Base-by-base conservation (phyloP, 2,113 vertebrate genomes). In the Eleginops maclovinus region DNA sequence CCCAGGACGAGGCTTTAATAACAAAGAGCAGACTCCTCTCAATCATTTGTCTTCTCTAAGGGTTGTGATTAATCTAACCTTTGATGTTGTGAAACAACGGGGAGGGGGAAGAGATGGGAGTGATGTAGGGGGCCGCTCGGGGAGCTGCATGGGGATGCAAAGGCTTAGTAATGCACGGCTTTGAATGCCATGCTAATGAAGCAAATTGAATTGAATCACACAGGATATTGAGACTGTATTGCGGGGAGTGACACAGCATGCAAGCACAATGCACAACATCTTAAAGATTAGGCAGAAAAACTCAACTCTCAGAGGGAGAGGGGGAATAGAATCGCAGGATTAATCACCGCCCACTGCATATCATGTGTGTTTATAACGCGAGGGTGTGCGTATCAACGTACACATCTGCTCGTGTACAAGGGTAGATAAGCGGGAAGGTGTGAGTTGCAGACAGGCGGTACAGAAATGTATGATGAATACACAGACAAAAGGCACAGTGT, bases 21-120 rank as follows among this genome's bases (percentile, higher is more conserved):
- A 81, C 71, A 82, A 87, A 82, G 76, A 61, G 74, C 72, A 75
- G 79, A 71, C 54, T 80, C 75, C 55, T 80, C 83, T 82, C 82
- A 66, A 67, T 79, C 84, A 70, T 86, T 75, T 46, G 40, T 83
- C 60, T 87, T 83, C 71, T 68, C 62, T 3, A 79, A 85, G 86
- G 51, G 78, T 73, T 65, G 77, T 83, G 86, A 91, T 90, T 87
- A 88, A 87, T 88, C 74, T 74, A 77, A 88, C 82, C 81, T 90
- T 80, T 90, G 86, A 92, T 89, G 87, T 75, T 79, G 47, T 60
- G 67, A 87, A 86, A 87, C 84, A 89, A 81, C 26, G 17, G 80
- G 73, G 69, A 72, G 85, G 80, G 83, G 70, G 79, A 80, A 9
- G 62, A 81, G 60, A 85, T 50, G 63, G 73, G 56, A 49, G 68